Evolutionary conservation across 2,888 invertebrate species (phyloP).

Genomic region (Cantharis nigra): DNA sequence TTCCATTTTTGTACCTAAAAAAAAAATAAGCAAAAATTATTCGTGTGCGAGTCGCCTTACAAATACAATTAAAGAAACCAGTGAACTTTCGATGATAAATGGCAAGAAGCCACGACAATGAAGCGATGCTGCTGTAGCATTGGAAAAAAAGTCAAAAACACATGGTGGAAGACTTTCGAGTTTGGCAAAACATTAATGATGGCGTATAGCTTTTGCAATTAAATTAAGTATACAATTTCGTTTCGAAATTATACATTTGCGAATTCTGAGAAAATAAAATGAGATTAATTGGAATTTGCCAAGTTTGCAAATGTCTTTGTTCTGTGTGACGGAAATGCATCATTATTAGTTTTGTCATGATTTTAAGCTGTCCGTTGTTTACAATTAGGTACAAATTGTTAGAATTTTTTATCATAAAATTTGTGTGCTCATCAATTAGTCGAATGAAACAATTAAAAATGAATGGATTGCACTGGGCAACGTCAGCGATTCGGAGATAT

Average conservation of each 20-base stretch:
- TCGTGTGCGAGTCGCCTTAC: neutral
- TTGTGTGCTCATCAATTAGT: neutral
- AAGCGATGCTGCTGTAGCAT: neutral
- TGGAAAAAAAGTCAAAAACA: neutral
- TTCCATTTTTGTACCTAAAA: conserved; percentile 76
- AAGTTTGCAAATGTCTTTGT: conserved; percentile 14
- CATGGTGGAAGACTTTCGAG: neutral
- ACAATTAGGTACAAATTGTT: neutral
- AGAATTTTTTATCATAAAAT: neutral
- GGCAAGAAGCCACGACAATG: neutral
- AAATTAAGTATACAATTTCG: conserved; percentile 15
- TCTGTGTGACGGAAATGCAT: conserved; percentile 17
- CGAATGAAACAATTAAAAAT: neutral
- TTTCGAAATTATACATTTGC: conserved; percentile 1
- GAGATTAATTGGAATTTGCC: conserved; percentile 16
- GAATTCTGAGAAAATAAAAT: conserved; percentile 15
- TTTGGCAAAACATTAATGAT: neutral
- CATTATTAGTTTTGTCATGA: conserved; percentile 23
- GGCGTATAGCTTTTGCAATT: neutral
- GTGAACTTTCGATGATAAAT: neutral
- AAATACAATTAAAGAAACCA: neutral
- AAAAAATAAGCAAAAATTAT: neutral
- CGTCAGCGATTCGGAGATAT: neutral
- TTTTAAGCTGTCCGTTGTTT: conserved; percentile 20
- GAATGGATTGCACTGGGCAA: neutral